Evolutionary conservation across 1,140 invertebrate species (phyloP).

Genomic region (Amphibalanus amphitrite): DNA sequence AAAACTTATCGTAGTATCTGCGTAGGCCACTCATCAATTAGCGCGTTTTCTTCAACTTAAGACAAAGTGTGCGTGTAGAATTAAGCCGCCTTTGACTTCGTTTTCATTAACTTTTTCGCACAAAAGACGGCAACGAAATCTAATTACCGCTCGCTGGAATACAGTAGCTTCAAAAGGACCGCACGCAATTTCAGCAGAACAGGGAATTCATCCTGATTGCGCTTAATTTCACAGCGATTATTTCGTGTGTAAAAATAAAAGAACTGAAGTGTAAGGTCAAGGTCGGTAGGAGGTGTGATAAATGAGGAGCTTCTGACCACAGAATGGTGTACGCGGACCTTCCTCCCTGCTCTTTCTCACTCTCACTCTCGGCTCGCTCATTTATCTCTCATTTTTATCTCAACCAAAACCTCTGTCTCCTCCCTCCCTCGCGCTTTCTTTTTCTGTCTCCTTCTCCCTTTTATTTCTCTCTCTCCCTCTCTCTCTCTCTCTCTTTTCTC

Average conservation of each 20-base stretch:
- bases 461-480: not conserved
- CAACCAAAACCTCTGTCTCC: not conserved
- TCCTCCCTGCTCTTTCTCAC: not conserved
- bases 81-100: not conserved
- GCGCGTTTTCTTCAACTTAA: too few species aligned
- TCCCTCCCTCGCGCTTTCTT: not conserved
- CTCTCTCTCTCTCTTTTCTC: not conserved
- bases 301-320: not conserved
- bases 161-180: not conserved
- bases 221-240: not conserved
- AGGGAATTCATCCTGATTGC: not conserved
- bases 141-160: not conserved
- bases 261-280: not conserved
- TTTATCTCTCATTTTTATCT: not conserved
- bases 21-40: too few species aligned
- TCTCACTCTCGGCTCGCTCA: not conserved
- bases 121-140: not conserved
- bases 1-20: too few species aligned
- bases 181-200: not conserved
- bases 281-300: not conserved
- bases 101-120: not conserved
- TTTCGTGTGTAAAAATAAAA: not conserved
- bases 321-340: not conserved
- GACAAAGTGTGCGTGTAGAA: too few species aligned
- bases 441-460: not conserved